Evolutionary conservation across 2,888 invertebrate genomes (phyloP), one percentile per base, ranked within the genome.

Genomic region (Cephus spinipes): DNA sequence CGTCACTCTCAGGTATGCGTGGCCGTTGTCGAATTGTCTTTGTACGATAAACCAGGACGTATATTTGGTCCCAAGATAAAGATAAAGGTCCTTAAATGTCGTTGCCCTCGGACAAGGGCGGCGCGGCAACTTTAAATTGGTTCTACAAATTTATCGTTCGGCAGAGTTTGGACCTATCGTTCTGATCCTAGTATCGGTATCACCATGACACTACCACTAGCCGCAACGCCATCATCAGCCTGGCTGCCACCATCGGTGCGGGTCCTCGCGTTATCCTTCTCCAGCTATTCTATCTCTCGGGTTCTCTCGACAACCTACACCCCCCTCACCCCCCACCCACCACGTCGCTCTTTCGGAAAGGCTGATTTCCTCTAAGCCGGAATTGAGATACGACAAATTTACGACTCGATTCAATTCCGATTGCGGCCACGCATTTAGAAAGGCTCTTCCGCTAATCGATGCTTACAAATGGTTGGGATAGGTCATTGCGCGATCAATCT

Each of bases 71-170:
- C 73, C 73, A 69, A 69, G 79, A 76, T 76, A 76, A 73, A 79
- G 79, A 79, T 79, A 79, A 79, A 76, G 79, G 79, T 79, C 76
- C 76, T 79, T 79, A 73, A 79, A 73, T 76, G 79, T 79, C 79
- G 79, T 76, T 76, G 79, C 76, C 76, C 76, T 76, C 76, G 75
- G 32, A 73, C 73, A 33, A 69, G 69, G 30, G 30, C 31, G 30
- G 76, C 79, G 80, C 81, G 81, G 81, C 82, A 81, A 80, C 77
- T 80, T 86, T 82, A 84, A 86, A 85, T 86, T 87, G 84, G 79
- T 86, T 84, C 85, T 79, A 84, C 84, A 81, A 87, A 86, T 86
- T 87, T 87, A 86, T 86, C 82, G 69, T 69, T 30, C 69, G 77
- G 80, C 69, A 73, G 76, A 73, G 30, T 40, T 15, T 36, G 12